phyloP scores from a whole-genome alignment of 2,113 vertebrate species.

The Sinocyclocheilus anshuiensis region DNA sequence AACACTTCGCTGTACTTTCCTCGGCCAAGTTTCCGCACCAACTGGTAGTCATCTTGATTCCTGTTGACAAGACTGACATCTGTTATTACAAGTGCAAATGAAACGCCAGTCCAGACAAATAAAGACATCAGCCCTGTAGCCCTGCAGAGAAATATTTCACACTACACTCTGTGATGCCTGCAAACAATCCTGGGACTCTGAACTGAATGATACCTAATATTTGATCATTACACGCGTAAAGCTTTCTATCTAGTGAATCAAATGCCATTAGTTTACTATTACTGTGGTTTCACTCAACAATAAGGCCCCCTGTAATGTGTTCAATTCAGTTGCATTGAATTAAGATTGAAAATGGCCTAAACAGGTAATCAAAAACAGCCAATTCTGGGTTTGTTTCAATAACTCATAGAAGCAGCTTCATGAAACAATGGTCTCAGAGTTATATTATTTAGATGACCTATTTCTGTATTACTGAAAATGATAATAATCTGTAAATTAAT shows the following conservation, averaged over 20 bases:
- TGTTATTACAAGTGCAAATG: slow-evolving; percentile 4
- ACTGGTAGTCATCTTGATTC: slow-evolving; percentile 61
- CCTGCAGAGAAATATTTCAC: neutral
- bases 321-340: neutral
- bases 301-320: neutral
- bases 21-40: slow-evolving; percentile 59
- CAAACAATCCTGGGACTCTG: neutral
- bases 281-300: neutral
- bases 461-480: no score
- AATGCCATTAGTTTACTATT: neutral
- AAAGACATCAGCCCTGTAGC: neutral
- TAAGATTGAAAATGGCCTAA: neutral
- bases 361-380: neutral
- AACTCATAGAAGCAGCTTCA: no score
- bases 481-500: no score
- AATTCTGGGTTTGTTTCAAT: neutral
- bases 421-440: no score
- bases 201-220: neutral
- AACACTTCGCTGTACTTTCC: slow-evolving; percentile 64
- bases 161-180: neutral
- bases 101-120: slow-evolving; percentile 7
- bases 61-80: slow-evolving; percentile 39
- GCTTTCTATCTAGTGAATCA: neutral
- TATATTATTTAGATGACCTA: no score
- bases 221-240: neutral